Percentiles rank a stretch among this genome's conserved stretches.
phyloP scores from a whole-genome alignment of 2,113 vertebrate species.

The Gallinago jamesoni region DNA sequence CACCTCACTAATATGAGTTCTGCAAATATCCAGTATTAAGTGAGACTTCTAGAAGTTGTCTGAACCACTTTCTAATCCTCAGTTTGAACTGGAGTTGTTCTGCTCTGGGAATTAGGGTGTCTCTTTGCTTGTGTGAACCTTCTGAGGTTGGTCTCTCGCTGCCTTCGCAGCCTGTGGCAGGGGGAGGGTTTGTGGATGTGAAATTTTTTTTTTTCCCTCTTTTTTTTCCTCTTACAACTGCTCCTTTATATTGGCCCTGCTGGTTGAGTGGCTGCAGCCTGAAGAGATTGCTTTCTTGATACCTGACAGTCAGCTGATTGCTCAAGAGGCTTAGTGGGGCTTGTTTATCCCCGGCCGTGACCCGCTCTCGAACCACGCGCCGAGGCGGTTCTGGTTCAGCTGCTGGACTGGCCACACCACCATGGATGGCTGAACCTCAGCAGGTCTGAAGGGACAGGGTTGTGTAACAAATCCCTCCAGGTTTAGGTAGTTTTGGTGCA shows the following conservation, averaged over 20 bases:
- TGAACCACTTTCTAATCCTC: fast-evolving
- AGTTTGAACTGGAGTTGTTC: not conserved
- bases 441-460: not conserved
- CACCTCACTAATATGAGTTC: not conserved
- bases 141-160: not conserved
- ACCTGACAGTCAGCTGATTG: not conserved
- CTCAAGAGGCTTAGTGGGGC: not conserved
- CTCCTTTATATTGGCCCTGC: not conserved
- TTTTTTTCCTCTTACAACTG: not conserved
- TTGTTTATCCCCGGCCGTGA: not conserved
- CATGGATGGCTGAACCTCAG: fast-evolving
- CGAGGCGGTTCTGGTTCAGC: not conserved
- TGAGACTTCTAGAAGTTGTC: not conserved
- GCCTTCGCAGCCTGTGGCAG: not conserved
- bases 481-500: not conserved
- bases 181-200: not conserved
- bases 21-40: fast-evolving
- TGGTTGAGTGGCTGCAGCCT: not conserved
- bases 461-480: not conserved
- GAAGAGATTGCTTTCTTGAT: not conserved
- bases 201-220: no score
- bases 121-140: not conserved
- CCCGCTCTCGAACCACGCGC: not conserved
- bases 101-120: not conserved
- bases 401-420: not conserved